Conservation (phyloP, 1,140 invertebrate species). For the Temnothorax longispinosus region DNA sequence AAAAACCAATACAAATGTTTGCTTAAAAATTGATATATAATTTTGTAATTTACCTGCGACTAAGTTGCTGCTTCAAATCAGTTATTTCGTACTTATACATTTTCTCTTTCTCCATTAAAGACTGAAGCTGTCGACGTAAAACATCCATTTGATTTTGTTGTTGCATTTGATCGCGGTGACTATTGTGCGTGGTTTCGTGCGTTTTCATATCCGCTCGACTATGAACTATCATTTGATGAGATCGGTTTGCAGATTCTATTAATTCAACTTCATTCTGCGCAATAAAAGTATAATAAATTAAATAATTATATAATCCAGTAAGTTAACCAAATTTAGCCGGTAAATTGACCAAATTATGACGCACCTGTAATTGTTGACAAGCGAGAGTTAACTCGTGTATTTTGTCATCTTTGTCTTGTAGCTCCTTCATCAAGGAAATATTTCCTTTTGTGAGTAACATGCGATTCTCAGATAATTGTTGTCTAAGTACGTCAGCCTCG, state of each 20-base stretch:
- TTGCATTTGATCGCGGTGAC: conserved; percentile 68
- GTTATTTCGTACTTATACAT: conserved; percentile 79
- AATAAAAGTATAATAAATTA: not conserved
- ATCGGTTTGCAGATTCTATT: conserved; percentile 65
- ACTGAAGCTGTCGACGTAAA: conserved; percentile 76
- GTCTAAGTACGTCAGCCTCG: conserved; percentile 81
- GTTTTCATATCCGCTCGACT: conserved; percentile 62
- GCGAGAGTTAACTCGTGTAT: conserved; percentile 82
- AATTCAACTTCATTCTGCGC: conserved; percentile 75
- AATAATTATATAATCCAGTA: conserved; percentile 15
- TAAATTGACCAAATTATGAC: conserved; percentile 13
- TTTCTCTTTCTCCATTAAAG: conserved; percentile 78
- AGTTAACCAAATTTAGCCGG: not conserved
- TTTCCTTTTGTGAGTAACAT: conserved; percentile 79
- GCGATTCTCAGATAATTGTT: conserved; percentile 81
- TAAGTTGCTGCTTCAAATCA: conserved; percentile 80
- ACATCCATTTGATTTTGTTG: conserved; percentile 75
- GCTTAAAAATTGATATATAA: not conserved
- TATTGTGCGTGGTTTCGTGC: conserved; percentile 66
- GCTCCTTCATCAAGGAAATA: conserved; percentile 82
- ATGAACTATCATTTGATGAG: conserved; percentile 63
- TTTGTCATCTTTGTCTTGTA: conserved; percentile 84
- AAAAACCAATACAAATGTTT: not conserved
- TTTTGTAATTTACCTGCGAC: conserved; percentile 71
- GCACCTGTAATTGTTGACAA: conserved; percentile 79